Evolutionary conservation across 1,140 invertebrate genomes (phyloP), one percentile per base, ranked within the genome.

Genomic region (Halesus radiatus): DNA sequence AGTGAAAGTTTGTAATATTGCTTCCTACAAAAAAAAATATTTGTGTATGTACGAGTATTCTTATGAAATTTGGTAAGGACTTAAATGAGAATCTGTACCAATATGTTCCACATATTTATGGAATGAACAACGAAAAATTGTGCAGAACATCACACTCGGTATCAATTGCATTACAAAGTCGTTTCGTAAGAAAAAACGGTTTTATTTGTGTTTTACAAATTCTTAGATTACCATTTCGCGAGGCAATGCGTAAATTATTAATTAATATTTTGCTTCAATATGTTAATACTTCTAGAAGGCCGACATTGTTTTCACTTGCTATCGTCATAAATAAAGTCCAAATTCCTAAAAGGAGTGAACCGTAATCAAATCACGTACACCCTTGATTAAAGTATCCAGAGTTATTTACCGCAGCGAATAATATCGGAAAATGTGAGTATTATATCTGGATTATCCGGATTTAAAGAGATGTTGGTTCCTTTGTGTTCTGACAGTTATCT

Each of bases 291-390:
- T 22, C n/a, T n/a, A 56, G n/a, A 18, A 18, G 7, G 7, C 20
- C 20, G 5, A 60, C 3, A 23, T 18, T 56, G 18, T 60, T 60
- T 60, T 60, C 23, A 22, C 58, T 60, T 60, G 58, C 13, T 60
- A 22, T 60, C 32, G 37, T 60, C 20, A 23, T 23, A 20, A 60
- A 60, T 22, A 23, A 8, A 3, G 23, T 60, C 3, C 22, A 60
- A 60, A 13, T 23, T 60, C 1, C 20, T 60, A 22, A 60, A 60
- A 60, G 23, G 23, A 23, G 26, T 22, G 3, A 53, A 26, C 68
- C 18, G 13, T 72, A 72, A 72, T 52, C 45, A 72, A 72, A 72
- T 72, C 68, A 72, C 68, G 68, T 72, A 52, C 68, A 18, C 45
- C 50, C 68, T 52, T 72, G 50, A 72, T 72, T 72, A 52, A 72